Base-by-base conservation (phyloP, 2,113 vertebrate species). In the Sebastes schlegelii region DNA sequence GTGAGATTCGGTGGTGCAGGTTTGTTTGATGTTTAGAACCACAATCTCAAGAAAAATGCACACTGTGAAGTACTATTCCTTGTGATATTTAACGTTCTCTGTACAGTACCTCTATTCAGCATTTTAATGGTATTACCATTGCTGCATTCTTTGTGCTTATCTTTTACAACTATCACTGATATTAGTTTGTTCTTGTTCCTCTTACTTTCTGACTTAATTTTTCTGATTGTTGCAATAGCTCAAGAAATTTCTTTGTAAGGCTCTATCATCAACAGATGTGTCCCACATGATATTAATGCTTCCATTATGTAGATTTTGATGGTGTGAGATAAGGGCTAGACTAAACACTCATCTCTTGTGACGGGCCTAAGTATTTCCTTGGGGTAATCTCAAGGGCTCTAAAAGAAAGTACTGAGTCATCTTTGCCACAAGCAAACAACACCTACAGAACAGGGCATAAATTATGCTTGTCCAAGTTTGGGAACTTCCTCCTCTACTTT, bases 11-110 rank as follows among this genome's bases (percentile, higher is more conserved):
- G 68, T 19, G 5, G 45, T 58, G n/a, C 10, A 8, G 51, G 13
- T 64, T 64, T 78, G 16, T 52, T 79, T 86, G 52, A 77, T 43
- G 19, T 86, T 78, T 34, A 42, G 9, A 67, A 42, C 65, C 63
- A 60, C 42, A 45, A 48, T 54, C 16, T 43, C 5, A 11, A 66
- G 10, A 66, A 40, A 40, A 8, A 2, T 65, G 8, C 17, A 70
- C 43, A 9, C 6, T 51, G 21, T 63, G 17, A 58, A 49, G 58
- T 34, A 9, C 6, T 6, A 16, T 55, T 17, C 10, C 3, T 34
- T 11, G 8, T 52, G 0, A 14, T 42, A 42, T 42, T 16, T 52
- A 6, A 5, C 0, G 1, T 16, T 42, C 4, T 19, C 17, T 13
- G 11, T 40, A 49, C 21, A 34, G 14, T 8, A 19, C 13, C 68